Evolutionary conservation across 2,888 invertebrate genomes (phyloP).

Genomic region (Euspilapteryx auroguttella): DNA sequence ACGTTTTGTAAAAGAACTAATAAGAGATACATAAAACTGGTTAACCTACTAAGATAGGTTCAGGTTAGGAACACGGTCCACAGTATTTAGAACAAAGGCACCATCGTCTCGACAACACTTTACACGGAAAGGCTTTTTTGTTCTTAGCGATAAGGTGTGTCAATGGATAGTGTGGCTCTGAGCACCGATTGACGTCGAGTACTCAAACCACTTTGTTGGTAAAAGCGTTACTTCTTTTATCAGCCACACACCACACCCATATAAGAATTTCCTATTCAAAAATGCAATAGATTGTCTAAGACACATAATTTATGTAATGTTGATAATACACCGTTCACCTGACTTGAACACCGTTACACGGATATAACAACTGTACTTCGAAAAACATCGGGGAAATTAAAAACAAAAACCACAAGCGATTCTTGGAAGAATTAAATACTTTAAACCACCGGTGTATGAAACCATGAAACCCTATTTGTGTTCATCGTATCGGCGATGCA

Average conservation of each 20-base stretch:
- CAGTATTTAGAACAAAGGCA: conserved; percentile 44
- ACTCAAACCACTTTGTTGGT: conserved; percentile 15
- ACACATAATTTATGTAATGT: no score
- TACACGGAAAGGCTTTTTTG: conserved; percentile 55
- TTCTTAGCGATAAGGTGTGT: conserved; percentile 37
- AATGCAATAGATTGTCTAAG: no score
- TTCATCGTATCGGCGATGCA: conserved; percentile 8
- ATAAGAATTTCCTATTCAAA: no score
- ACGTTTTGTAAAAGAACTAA: no score
- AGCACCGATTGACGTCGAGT: conserved; percentile 6
- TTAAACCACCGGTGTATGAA: no score
- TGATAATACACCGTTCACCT: no score
- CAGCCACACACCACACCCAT: no score
- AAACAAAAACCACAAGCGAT: not conserved
- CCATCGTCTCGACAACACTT: conserved; percentile 42
- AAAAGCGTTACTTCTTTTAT: conserved; percentile 24
- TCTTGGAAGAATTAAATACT: conserved; percentile 2
- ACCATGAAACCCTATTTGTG: conserved; percentile 2
- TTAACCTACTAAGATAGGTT: no score
- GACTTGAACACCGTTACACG: no score
- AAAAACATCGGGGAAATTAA: conserved; percentile 3
- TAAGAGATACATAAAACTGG: no score
- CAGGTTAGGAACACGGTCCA: no score
- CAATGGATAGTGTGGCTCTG: conserved; percentile 12
- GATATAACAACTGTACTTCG: no score